A percentile compares a stretch with the other conserved stretches of the same genome.
Evolutionary conservation across 2,797 vertebrate genomes (phyloP).

Genomic region (Melopsittacus undulatus): DNA sequence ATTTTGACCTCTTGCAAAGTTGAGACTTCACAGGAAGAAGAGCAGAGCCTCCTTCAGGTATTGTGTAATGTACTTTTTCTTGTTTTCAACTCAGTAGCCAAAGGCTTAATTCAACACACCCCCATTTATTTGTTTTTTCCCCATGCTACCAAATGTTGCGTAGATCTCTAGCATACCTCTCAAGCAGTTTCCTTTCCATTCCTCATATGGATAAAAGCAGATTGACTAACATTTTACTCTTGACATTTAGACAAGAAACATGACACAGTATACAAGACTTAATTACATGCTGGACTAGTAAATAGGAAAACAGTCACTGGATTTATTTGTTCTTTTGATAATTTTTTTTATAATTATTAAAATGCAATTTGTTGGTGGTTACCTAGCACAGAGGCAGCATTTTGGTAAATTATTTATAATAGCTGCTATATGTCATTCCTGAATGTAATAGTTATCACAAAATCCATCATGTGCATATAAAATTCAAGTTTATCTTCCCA

Average conservation of each 20-base stretch:
- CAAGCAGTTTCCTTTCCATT: neutral
- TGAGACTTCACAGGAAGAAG: neutral
- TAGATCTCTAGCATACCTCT: neutral
- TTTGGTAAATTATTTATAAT: neutral
- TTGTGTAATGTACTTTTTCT: neutral
- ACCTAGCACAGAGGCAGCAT: neutral
- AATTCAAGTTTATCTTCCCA: neutral
- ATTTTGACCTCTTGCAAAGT: neutral
- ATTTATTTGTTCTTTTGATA: neutral
- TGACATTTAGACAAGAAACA: neutral
- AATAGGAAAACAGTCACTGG: neutral
- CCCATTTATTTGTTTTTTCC: neutral
- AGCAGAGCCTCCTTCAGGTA: neutral
- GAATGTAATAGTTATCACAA: neutral
- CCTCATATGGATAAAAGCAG: neutral
- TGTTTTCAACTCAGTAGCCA: neutral
- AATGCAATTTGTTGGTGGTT: neutral
- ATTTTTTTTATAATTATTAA: neutral
- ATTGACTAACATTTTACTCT: neutral
- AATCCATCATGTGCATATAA: neutral
- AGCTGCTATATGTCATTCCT: neutral
- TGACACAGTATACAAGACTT: neutral
- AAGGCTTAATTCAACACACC: neutral
- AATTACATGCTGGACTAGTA: rapidly evolving
- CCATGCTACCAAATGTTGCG: neutral